Percentiles rank a stretch among this genome's conserved stretches.
Conservation (phyloP, 2,113 vertebrate genomes). For the Otus sunia region DNA sequence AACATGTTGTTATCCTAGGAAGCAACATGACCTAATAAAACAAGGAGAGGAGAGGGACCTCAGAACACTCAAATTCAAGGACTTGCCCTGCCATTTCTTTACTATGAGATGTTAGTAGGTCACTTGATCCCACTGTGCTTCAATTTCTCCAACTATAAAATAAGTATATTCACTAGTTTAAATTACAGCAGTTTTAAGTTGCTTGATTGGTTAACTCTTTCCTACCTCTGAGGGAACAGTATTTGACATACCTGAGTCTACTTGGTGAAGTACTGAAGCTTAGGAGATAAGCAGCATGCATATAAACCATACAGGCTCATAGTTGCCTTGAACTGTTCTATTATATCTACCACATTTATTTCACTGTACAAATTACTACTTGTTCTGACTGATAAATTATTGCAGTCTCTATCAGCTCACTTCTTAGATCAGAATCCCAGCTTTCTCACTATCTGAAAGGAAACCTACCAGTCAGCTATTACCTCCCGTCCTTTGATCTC, state of each 20-base stretch:
- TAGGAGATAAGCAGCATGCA: not conserved
- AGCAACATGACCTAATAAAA: slow-evolving; percentile 47
- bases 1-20: slow-evolving; percentile 21
- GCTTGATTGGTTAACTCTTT: not conserved
- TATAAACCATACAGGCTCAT: rapidly evolving
- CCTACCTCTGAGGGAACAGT: not conserved
- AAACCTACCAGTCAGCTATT: not conserved
- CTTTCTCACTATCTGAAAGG: not conserved
- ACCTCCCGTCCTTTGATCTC: not conserved
- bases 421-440: not conserved
- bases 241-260: not conserved
- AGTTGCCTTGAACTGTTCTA: not conserved
- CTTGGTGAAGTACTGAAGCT: not conserved
- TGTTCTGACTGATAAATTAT: not conserved
- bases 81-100: slow-evolving; percentile 21
- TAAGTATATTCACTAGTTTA: not conserved
- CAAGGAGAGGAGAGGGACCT: not conserved
- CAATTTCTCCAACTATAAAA: slow-evolving; percentile 10
- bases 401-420: not conserved
- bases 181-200: not conserved
- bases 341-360: not conserved
- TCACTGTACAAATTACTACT: not conserved
- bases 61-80: not conserved
- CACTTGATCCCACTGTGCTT: slow-evolving; percentile 29
- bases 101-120: slow-evolving; percentile 35